These are phyloP conservation scores for Pogonocichla stellata DNA, from an alignment of 2,113 vertebrate genomes.

Conservation along the genomic window DNA sequence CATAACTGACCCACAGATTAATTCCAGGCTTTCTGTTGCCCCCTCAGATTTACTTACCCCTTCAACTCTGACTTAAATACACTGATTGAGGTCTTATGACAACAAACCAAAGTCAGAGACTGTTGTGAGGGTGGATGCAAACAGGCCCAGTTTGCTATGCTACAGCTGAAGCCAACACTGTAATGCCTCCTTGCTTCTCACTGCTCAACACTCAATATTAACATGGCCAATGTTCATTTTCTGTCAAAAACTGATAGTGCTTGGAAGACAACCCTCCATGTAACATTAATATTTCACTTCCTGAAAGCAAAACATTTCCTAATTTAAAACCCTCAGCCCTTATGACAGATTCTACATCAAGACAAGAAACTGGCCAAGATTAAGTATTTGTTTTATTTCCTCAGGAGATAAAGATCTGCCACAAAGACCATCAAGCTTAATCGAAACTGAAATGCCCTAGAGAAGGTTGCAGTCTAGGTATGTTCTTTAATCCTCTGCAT, in stretches of 20 bases:
- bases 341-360: neutral
- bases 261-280: neutral
- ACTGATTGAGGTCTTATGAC: neutral
- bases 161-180: neutral
- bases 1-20: neutral
- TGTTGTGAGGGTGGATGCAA: neutral
- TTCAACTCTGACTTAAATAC: neutral
- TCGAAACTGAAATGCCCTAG: neutral
- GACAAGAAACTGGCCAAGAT: neutral
- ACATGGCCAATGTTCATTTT: neutral
- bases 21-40: neutral
- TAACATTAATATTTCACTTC: neutral
- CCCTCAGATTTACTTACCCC: neutral
- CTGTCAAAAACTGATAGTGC: neutral
- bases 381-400: neutral
- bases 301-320: neutral
- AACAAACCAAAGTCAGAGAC: neutral
- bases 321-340: neutral
- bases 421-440: neutral
- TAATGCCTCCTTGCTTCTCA: neutral
- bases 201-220: neutral
- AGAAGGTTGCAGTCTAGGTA: neutral
- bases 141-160: neutral
- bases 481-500: constrained; percentile 3
- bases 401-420: neutral